Evolutionary conservation across 2,797 vertebrate species (phyloP).

Genomic region (Enteromius anoplus): DNA sequence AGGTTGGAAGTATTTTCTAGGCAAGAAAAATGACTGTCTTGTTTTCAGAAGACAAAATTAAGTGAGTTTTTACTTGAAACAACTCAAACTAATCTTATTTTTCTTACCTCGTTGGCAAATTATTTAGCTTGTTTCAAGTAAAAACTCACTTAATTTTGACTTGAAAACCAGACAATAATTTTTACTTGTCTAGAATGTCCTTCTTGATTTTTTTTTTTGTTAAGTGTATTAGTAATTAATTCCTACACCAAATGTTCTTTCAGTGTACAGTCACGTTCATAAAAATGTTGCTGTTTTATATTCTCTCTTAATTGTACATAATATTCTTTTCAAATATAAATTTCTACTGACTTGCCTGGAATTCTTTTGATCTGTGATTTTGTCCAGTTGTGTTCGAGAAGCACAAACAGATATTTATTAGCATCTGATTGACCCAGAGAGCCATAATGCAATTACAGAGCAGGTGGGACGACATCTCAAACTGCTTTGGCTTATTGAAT

Average conservation of each 20-base stretch:
- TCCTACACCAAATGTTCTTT: not conserved
- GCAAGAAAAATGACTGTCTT: no score
- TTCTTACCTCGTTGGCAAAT: no score
- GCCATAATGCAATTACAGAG: constrained; percentile 79
- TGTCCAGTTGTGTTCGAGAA: constrained; percentile 6
- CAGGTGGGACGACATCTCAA: constrained; percentile 79
- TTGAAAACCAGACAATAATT: no score
- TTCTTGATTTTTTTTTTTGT: no score
- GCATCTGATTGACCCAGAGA: constrained; percentile 71
- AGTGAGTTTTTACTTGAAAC: no score
- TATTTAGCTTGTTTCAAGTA: no score
- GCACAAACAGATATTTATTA: constrained; percentile 69
- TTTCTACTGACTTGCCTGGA: constrained; percentile 26
- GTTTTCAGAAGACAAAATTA: no score
- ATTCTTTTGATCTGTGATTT: constrained; percentile 31
- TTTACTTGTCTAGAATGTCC: no score
- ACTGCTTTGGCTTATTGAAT: constrained; percentile 78
- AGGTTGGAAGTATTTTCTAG: no score
- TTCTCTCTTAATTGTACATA: not conserved
- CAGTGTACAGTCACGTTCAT: not conserved
- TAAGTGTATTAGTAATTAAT: not conserved
- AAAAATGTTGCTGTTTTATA: not conserved
- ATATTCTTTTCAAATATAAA: not conserved
- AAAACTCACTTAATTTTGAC: no score
- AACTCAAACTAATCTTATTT: no score